A percentile compares a stretch with the other conserved stretches of the same genome.
These are phyloP conservation scores for Drosophila tripunctata DNA, from an alignment of 2,888 invertebrate genomes.

Conservation along the genomic window DNA sequence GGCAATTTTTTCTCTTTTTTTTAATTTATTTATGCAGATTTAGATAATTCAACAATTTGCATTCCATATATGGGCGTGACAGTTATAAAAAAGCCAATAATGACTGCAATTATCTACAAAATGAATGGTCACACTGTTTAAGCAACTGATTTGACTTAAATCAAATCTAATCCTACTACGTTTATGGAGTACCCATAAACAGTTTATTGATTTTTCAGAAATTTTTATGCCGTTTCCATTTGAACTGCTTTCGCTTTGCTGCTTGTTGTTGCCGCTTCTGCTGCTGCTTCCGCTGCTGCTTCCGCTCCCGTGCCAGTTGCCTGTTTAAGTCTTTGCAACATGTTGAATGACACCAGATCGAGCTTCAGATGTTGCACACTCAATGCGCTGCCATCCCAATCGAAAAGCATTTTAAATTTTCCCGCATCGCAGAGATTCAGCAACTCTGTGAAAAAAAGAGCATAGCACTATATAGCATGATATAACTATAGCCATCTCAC, in stretches of 20 bases:
- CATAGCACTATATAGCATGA: no score
- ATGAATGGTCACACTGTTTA: no score
- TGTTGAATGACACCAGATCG: conserved; percentile 80
- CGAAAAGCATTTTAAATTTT: conserved; percentile 78
- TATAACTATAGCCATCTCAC: no score
- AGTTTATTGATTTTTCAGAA: background rate
- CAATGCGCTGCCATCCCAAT: conserved; percentile 84
- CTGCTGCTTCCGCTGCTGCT: conserved; percentile 36
- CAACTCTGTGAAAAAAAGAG: no score
- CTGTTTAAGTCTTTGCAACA: conserved; percentile 74
- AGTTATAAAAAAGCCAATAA: no score
- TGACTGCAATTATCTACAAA: no score
- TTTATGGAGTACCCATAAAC: no score
- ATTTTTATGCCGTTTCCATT: conserved; percentile 57
- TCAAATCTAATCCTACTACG: no score
- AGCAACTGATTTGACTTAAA: no score
- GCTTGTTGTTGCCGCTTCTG: conserved; percentile 32
- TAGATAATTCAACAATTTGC: no score
- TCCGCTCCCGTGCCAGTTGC: conserved; percentile 49
- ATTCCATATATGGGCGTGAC: no score
- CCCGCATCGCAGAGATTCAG: conserved; percentile 80
- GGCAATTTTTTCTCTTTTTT: conserved; percentile 1
- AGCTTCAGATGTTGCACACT: conserved; percentile 84
- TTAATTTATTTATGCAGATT: conserved; percentile 1
- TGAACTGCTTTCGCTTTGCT: conserved; percentile 4